Conservation (phyloP, 2,888 invertebrate species). For the Ganaspis brasiliensis region DNA sequence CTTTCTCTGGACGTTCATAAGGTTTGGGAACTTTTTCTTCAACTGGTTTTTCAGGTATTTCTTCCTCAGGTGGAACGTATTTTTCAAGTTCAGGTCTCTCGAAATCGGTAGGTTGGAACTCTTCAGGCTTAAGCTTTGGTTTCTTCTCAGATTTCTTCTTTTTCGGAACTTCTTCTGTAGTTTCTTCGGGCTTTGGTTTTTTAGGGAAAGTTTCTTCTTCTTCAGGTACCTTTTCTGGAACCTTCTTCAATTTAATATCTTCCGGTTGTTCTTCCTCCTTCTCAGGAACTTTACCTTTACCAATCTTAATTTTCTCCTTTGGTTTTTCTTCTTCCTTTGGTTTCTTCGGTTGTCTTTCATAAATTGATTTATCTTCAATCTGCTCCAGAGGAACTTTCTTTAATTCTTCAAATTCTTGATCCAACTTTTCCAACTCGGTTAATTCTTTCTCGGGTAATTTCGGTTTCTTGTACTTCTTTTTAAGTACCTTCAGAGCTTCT, state of each 20-base stretch:
- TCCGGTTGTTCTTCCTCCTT: constrained; percentile 48
- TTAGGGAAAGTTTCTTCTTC: constrained; percentile 70
- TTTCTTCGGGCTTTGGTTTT: constrained; percentile 68
- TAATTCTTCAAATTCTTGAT: constrained; percentile 81
- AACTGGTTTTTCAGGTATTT: constrained; percentile 70
- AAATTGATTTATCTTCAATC: constrained; percentile 75
- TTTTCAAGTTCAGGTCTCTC: constrained; percentile 77
- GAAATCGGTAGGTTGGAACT: constrained; percentile 74
- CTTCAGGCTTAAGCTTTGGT: constrained; percentile 69
- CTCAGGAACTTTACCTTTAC: constrained; percentile 75
- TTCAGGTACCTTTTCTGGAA: constrained; percentile 50
- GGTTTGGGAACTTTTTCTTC: constrained; percentile 71
- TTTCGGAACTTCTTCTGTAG: constrained; percentile 67
- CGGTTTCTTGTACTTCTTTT: constrained; percentile 80
- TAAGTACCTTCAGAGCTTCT: constrained; percentile 86
- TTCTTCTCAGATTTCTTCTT: constrained; percentile 70
- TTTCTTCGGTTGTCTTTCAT: constrained; percentile 76
- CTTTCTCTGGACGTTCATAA: constrained; percentile 70
- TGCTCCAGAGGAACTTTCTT: constrained; percentile 78
- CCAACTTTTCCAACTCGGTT: constrained; percentile 83
- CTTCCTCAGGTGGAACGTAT: constrained; percentile 73
- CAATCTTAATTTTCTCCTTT: constrained; percentile 73
- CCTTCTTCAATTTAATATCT: constrained; percentile 72
- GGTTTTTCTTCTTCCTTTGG: constrained; percentile 70
- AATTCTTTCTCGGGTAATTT: constrained; percentile 81